phyloP scores from a whole-genome alignment of 2,113 vertebrate genomes.

The Fregata magnificens region DNA sequence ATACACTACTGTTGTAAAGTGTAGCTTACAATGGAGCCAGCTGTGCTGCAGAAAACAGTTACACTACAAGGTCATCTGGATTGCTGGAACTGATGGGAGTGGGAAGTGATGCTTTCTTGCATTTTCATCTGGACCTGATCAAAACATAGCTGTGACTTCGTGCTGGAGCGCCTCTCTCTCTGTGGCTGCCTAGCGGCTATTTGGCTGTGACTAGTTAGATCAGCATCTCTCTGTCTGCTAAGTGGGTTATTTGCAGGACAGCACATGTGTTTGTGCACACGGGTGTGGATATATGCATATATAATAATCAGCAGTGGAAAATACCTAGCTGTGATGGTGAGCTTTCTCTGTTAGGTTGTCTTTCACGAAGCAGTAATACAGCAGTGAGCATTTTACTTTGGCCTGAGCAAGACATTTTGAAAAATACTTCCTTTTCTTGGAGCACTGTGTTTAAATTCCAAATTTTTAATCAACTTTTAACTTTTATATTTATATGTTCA shows the following conservation, averaged over 20 bases:
- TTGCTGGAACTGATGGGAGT: neutral
- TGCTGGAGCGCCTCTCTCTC: neutral
- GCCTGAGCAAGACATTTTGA: neutral
- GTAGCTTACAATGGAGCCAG: neutral
- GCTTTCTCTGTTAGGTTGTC: neutral
- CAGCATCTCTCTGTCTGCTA: neutral
- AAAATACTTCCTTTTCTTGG: conserved; percentile 1
- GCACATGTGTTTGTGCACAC: neutral
- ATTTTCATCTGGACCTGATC: neutral
- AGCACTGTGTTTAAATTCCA: conserved; percentile 43
- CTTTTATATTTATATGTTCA: conserved; percentile 16
- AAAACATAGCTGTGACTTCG: neutral
- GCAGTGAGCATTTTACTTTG: neutral
- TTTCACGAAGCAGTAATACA: neutral
- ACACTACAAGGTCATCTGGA: conserved; percentile 42
- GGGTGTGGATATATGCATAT: neutral
- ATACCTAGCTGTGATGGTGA: neutral
- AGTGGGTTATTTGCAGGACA: neutral
- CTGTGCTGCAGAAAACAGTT: conserved; percentile 29
- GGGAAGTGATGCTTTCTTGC: neutral
- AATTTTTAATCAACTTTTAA: neutral
- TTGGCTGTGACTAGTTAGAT: neutral
- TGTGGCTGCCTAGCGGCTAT: neutral
- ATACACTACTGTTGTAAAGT: conserved; percentile 33
- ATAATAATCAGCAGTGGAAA: neutral